Percentiles rank a stretch among this genome's conserved stretches.
Evolutionary conservation across 2,888 invertebrate species (phyloP).

Genomic region (Clitarchus hookeri): DNA sequence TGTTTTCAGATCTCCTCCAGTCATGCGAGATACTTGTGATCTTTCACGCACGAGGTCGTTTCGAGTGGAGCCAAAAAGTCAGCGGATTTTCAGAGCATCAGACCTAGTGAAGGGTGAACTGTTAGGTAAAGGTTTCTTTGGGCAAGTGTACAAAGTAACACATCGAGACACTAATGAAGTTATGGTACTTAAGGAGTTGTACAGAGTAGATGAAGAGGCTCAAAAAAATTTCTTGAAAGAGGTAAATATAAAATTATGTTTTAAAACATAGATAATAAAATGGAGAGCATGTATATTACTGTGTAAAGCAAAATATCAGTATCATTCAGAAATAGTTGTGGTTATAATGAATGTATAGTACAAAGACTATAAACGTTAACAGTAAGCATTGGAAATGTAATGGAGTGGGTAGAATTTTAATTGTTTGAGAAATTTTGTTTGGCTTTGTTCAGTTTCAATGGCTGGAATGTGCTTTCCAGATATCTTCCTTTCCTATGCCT

Average conservation of each 20-base stretch:
- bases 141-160: slow-evolving; percentile 89
- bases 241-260: slow-evolving; percentile 54
- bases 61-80: slow-evolving; percentile 69
- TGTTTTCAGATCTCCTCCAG: slow-evolving; percentile 45
- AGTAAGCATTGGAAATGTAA: no score
- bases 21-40: slow-evolving; percentile 61
- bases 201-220: slow-evolving; percentile 91
- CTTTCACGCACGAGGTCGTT: slow-evolving; percentile 88
- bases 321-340: no score
- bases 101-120: slow-evolving; percentile 87
- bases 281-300: no score
- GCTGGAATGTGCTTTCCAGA: no score
- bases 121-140: slow-evolving; percentile 92
- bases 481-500: no score
- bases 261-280: not conserved
- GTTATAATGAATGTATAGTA: no score
- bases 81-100: slow-evolving; percentile 85
- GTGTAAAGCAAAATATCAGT: no score
- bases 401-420: no score
- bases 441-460: no score
- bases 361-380: no score
- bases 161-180: slow-evolving; percentile 89
- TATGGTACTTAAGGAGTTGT: slow-evolving; percentile 94
- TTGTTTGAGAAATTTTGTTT: no score
- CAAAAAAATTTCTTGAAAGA: slow-evolving; percentile 94